Evolutionary conservation across 2,888 invertebrate species (phyloP), one percentile per base, ranked within the genome.

Genomic region (Lithophane semibrunnea): DNA sequence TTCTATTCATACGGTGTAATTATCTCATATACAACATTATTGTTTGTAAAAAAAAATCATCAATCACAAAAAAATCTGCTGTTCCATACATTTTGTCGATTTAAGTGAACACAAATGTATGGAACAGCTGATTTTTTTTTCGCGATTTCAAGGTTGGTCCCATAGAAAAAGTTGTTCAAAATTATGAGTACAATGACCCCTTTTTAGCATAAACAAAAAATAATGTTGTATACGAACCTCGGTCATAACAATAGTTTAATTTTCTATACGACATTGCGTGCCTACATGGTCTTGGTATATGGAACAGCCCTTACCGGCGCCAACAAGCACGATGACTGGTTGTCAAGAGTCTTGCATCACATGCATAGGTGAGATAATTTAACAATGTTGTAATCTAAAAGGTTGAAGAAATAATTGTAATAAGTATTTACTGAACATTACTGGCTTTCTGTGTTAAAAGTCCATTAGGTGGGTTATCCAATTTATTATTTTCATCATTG

Each of bases 341-440:
- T 81, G 84, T 78, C 80, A 77, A 68, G 73, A 78, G 52, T 16
- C 67, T 88, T 86, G 73, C 81, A 69, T 78, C 80, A 87, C 60
- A 66, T 67, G 37, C 77, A 84, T 84, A 71, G 74, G 77, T 79
- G 73, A 74, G 70, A 88, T 79, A 79, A 82, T 88, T 79, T 54
- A 74, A 80, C 74, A 66, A 77, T 84, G 86, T 80, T 64, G 88
- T 77, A 82, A 87, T 42, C 65, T 76, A 84, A 77, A 76, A 79
- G 71, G 74, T 71, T 74, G 21, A 21, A 66, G 58, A 85, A 74
- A 63, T 71, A 65, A 69, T 78, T 47, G 52, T 71, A 49, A 37
- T 61, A 73, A 63, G 13, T 44, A 66, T 75, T 73, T 42, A 47
- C n/a, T 37, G 65, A 65, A 67, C 63, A n/a, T 67, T 70, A n/a